Evolutionary conservation across 2,797 vertebrate species (phyloP).

Genomic region (Limnodromus scolopaceus): DNA sequence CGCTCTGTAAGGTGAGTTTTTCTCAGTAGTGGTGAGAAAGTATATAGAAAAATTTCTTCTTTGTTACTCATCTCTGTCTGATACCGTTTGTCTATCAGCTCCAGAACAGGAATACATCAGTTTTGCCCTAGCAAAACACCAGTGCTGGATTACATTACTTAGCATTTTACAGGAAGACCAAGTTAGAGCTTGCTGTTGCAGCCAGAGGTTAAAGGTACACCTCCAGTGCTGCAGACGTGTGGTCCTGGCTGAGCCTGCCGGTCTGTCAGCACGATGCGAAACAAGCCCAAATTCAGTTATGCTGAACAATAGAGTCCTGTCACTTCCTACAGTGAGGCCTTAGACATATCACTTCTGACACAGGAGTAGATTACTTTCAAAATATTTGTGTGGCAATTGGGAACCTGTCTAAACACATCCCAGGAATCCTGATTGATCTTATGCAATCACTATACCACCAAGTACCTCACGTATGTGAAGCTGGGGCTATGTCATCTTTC

Average conservation of each 20-base stretch:
- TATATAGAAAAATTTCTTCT: not conserved
- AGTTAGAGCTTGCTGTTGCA: not conserved
- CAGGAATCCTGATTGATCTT: constrained; percentile 48
- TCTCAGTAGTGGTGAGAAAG: not conserved
- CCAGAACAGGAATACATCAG: not conserved
- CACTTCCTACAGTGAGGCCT: constrained; percentile 41
- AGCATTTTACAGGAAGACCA: not conserved
- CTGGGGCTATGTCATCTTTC: constrained; percentile 13
- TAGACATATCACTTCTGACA: constrained; percentile 40
- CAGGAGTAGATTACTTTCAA: constrained; percentile 39
- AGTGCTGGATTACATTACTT: not conserved
- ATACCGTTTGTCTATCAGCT: not conserved
- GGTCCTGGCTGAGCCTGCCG: not conserved
- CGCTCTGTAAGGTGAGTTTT: not conserved
- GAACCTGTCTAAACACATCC: constrained; percentile 55
- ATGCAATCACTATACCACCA: constrained; percentile 28
- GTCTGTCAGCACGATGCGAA: not conserved
- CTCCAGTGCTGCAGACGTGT: not conserved
- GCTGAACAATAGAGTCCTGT: constrained; percentile 49
- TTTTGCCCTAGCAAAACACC: not conserved
- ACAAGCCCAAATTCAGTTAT: constrained; percentile 38
- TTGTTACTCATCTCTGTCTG: not conserved
- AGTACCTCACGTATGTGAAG: constrained; percentile 7
- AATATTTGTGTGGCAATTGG: constrained; percentile 50
- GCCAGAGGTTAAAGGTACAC: not conserved